Conservation (phyloP, 2,797 vertebrate species). For the Steatocranus sp. region DNA sequence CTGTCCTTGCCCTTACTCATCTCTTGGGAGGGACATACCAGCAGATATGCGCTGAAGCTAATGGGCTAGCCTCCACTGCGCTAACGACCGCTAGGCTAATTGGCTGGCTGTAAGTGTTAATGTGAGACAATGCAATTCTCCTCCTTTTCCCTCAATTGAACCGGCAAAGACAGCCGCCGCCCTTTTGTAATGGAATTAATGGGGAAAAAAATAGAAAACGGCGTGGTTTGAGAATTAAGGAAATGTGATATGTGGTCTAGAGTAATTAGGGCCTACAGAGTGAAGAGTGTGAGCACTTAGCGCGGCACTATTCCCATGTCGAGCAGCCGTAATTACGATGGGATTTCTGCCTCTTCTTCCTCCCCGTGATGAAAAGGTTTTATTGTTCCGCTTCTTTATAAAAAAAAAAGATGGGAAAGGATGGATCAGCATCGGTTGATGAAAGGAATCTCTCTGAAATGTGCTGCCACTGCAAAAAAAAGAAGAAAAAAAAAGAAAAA, state of each 20-base stretch:
- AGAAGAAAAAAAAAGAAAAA: not conserved
- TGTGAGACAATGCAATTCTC: conserved; percentile 33
- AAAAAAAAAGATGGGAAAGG: conserved; percentile 2
- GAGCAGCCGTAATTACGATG: conserved; percentile 48
- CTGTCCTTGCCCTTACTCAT: conserved; percentile 20
- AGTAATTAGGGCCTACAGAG: conserved; percentile 60
- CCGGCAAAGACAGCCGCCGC: not conserved
- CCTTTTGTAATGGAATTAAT: conserved; percentile 53
- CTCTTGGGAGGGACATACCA: conserved; percentile 15
- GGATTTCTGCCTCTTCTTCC: conserved; percentile 39
- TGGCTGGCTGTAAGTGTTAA: conserved; percentile 41
- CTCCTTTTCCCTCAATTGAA: conserved; percentile 23
- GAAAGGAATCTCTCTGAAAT: conserved; percentile 46
- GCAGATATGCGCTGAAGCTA: conserved; percentile 21
- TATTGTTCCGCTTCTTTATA: conserved; percentile 44
- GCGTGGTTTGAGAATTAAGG: conserved; percentile 52
- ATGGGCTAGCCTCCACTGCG: not conserved
- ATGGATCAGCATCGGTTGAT: conserved; percentile 45
- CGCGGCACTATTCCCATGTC: conserved; percentile 32
- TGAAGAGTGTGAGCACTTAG: conserved; percentile 43
- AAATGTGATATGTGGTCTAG: conserved; percentile 54
- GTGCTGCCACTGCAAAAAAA: conserved; percentile 1
- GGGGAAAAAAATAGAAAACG: conserved; percentile 21
- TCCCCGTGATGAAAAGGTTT: conserved; percentile 49
- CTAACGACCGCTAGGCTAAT: conserved; percentile 40